phyloP scores from a whole-genome alignment of 2,113 vertebrate species.

The Hystrix cristata region DNA sequence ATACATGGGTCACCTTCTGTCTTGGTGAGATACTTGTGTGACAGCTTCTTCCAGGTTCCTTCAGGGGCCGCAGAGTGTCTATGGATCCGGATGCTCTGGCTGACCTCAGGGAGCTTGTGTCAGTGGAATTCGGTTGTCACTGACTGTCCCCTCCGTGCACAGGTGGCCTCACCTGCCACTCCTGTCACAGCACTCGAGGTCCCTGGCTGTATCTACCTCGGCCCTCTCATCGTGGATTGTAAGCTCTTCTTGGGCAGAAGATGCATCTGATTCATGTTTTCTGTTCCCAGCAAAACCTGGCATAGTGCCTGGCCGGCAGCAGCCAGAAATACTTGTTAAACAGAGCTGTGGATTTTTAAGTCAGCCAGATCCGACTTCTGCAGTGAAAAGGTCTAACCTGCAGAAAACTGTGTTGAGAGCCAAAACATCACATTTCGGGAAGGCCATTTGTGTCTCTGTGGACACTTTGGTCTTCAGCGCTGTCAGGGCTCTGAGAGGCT shows the following conservation, averaged over 20 bases:
- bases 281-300: slow-evolving; percentile 56
- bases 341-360: background rate
- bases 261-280: slow-evolving; percentile 48
- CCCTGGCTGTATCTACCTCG: too few relatives aligned
- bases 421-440: background rate
- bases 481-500: background rate
- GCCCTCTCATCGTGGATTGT: background rate
- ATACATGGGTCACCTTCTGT: too few relatives aligned
- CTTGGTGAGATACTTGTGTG: too few relatives aligned
- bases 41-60: too few relatives aligned
- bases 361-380: slow-evolving; percentile 40
- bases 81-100: background rate
- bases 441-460: background rate
- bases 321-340: slow-evolving; percentile 35
- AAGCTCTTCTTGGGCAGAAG: slow-evolving; percentile 65
- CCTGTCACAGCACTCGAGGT: fast-evolving
- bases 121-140: background rate
- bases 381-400: background rate
- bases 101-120: background rate
- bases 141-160: background rate
- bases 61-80: too few relatives aligned
- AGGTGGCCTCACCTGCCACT: fast-evolving
- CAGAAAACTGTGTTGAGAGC: background rate
- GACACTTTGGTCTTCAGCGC: background rate
- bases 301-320: background rate